phyloP scores from a whole-genome alignment of 2,888 invertebrate species.

The Lobophora halterata region DNA sequence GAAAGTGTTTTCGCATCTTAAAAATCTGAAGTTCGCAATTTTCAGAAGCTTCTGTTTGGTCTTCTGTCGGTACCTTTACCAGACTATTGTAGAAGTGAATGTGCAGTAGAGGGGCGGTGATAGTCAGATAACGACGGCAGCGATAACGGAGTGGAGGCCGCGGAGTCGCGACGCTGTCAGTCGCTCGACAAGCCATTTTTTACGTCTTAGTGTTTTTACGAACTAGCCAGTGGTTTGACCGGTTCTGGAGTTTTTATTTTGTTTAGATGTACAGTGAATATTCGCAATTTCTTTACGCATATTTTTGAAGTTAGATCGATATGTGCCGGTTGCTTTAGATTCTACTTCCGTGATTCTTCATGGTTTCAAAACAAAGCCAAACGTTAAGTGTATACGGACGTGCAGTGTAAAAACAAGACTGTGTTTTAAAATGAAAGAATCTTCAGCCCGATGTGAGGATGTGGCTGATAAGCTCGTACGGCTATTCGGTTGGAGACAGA shows the following conservation, averaged over 20 bases:
- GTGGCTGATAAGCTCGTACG: conserved; percentile 89
- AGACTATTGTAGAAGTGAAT: conserved; percentile 41
- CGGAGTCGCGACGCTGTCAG: conserved; percentile 32
- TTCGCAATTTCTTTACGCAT: neutral
- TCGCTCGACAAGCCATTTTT: conserved; percentile 11
- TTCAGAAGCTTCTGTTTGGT: conserved; percentile 29
- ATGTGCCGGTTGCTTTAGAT: neutral
- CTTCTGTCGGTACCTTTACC: conserved; percentile 38
- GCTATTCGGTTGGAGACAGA: conserved; percentile 89
- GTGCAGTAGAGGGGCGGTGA: conserved; percentile 57
- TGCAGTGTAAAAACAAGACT: neutral
- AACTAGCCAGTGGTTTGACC: conserved; percentile 12
- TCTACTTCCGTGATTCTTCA: neutral
- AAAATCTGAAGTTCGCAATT: conserved; percentile 15
- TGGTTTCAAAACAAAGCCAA: conserved; percentile 2
- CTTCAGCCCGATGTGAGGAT: conserved; percentile 86
- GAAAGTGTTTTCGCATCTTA: conserved; percentile 1
- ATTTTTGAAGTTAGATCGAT: conserved; percentile 1
- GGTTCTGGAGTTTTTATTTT: conserved; percentile 12
- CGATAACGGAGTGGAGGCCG: conserved; percentile 64
- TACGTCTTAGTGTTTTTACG: conserved; percentile 17
- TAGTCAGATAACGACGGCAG: conserved; percentile 63
- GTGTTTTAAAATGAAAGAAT: conserved; percentile 75
- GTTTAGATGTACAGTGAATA: conserved; percentile 13
- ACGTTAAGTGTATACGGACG: conserved; percentile 7